These are phyloP conservation scores for Emberiza fucata DNA, from an alignment of 2,113 vertebrate genomes.

Conservation along the genomic window DNA sequence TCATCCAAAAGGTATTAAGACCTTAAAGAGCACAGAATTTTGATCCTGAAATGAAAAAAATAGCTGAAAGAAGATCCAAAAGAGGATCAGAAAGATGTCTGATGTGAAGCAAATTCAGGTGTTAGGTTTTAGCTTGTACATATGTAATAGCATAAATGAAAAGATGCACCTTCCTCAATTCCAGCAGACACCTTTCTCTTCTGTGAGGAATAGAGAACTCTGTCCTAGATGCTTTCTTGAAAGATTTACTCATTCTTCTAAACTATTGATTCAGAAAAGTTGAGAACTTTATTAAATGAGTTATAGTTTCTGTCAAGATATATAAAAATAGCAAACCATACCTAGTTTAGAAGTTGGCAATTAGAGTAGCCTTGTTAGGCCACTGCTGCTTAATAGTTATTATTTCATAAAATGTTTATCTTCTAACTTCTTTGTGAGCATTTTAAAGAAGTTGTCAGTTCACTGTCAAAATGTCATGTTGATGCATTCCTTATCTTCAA, in stretches of 20 bases:
- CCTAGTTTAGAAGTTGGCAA: neutral
- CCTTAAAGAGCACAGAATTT: neutral
- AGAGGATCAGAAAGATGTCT: neutral
- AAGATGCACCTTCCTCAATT: neutral
- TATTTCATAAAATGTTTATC: neutral
- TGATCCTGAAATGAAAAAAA: neutral
- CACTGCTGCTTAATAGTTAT: neutral
- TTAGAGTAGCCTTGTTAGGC: neutral
- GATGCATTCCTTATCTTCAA: neutral
- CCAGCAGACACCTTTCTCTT: neutral
- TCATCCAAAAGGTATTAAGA: neutral
- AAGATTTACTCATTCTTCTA: neutral
- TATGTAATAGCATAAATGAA: neutral
- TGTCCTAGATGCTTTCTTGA: neutral
- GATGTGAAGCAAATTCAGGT: neutral
- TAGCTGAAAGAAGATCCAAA: neutral
- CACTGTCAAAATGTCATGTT: neutral
- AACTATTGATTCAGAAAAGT: neutral
- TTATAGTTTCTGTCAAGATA: neutral
- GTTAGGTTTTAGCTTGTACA: neutral
- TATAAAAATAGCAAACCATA: neutral
- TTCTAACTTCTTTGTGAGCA: neutral
- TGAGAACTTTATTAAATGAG: neutral
- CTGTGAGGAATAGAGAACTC: neutral
- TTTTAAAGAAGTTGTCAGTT: neutral